A percentile compares a stretch with the other conserved stretches of the same genome.
These are phyloP conservation scores for Macrosiphum euphorbiae DNA, from an alignment of 2,888 invertebrate species.

Conservation along the genomic window DNA sequence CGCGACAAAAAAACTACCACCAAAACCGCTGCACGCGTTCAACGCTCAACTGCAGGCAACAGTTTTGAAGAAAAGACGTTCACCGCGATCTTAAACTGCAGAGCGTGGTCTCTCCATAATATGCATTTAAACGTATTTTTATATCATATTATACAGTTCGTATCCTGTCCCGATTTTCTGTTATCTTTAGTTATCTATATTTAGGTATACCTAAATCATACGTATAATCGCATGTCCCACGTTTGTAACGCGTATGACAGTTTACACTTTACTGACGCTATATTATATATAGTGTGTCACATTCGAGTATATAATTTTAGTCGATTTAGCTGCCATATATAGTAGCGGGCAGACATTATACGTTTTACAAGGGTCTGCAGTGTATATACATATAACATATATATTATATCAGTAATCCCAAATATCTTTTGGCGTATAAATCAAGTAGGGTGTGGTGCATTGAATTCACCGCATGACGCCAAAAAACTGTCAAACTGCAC, in stretches of 20 bases:
- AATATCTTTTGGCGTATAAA: slow-evolving; percentile 1
- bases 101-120: not conserved
- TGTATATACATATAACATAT: not conserved
- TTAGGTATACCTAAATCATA: not conserved
- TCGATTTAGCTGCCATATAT: not conserved
- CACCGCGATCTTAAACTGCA: not conserved
- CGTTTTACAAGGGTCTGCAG: not conserved
- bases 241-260: not conserved
- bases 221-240: not conserved
- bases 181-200: not conserved
- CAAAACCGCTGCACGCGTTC: not conserved
- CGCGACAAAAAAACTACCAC: not conserved
- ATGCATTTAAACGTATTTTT: not conserved
- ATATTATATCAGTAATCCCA: not conserved
- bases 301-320: not conserved
- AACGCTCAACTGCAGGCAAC: not conserved
- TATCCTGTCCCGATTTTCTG: not conserved
- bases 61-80: not conserved
- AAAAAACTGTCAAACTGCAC: not conserved
- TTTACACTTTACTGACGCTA: not conserved
- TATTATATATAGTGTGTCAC: not conserved
- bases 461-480: slow-evolving; percentile 15
- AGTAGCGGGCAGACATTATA: not conserved
- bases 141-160: not conserved
- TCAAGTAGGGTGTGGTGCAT: not conserved